A percentile compares a stretch with the other conserved stretches of the same genome.
Evolutionary conservation across 2,888 invertebrate genomes (phyloP).

Genomic region (Macaria notata): DNA sequence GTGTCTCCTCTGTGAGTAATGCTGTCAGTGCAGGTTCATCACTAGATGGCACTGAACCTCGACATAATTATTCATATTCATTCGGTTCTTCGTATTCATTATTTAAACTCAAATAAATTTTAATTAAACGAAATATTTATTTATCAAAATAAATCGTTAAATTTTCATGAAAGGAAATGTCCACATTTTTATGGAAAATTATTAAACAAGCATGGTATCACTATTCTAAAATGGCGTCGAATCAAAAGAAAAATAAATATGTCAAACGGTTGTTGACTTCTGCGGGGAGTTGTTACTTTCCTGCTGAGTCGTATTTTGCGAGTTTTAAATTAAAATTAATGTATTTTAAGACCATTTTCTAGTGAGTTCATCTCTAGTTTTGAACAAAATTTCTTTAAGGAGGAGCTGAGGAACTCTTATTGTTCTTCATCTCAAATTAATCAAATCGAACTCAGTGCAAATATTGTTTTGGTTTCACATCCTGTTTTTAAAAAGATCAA

Average conservation of each 20-base stretch:
- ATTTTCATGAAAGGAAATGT: too few relatives aligned
- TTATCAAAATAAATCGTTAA: too few relatives aligned
- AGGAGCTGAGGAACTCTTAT: not conserved
- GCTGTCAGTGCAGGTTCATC: too few relatives aligned
- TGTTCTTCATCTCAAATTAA: not conserved
- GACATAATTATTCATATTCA: too few relatives aligned
- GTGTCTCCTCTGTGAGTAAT: too few relatives aligned
- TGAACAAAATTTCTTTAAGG: not conserved
- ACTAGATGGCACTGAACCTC: too few relatives aligned
- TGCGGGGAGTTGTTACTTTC: constrained; percentile 34
- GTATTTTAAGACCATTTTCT: not conserved
- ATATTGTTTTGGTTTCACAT: constrained; percentile 52
- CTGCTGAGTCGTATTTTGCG: constrained; percentile 19
- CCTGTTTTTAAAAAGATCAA: constrained; percentile 48
- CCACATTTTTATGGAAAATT: constrained; percentile 20
- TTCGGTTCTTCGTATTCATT: too few relatives aligned
- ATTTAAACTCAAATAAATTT: too few relatives aligned
- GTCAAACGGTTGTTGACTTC: constrained; percentile 78
- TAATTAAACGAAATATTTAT: too few relatives aligned
- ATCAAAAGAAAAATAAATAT: constrained; percentile 20
- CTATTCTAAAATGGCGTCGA: constrained; percentile 51
- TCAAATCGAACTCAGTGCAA: constrained; percentile 26
- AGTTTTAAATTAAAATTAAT: constrained; percentile 1
- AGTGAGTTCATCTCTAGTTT: not conserved
- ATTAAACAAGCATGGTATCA: constrained; percentile 33